A percentile compares a stretch with the other conserved stretches of the same genome.
phyloP scores from a whole-genome alignment of 2,113 vertebrate genomes.

The Sinocyclocheilus maitianheensis region DNA sequence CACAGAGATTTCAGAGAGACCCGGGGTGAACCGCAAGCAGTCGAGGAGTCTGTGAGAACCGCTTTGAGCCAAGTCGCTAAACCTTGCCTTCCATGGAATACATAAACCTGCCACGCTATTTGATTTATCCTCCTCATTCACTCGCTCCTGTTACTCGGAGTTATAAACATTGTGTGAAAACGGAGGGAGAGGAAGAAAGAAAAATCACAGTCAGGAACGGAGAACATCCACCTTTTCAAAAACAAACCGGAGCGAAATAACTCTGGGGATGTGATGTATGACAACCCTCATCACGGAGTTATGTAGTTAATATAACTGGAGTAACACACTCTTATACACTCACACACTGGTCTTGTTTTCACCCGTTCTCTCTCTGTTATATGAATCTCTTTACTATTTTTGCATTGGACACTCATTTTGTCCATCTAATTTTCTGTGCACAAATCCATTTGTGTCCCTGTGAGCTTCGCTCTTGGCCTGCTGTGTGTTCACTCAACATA shows the following conservation, averaged over 20 bases:
- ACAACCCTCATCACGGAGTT: slow-evolving; percentile 28
- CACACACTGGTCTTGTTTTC: background rate
- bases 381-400: background rate
- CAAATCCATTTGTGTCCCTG: background rate
- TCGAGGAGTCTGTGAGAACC: slow-evolving; percentile 41
- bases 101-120: slow-evolving; percentile 46
- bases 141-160: slow-evolving; percentile 25
- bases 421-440: background rate
- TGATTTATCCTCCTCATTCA: slow-evolving; percentile 51
- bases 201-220: slow-evolving; percentile 25
- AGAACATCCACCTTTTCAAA: slow-evolving; percentile 47
- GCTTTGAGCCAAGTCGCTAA: slow-evolving; percentile 38
- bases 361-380: background rate
- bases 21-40: slow-evolving; percentile 42
- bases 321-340: background rate
- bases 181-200: slow-evolving; percentile 20
- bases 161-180: slow-evolving; percentile 46
- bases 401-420: background rate
- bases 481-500: background rate
- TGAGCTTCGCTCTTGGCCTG: background rate
- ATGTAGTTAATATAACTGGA: slow-evolving; percentile 22
- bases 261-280: slow-evolving; percentile 31
- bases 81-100: slow-evolving; percentile 42
- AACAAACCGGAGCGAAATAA: slow-evolving; percentile 25
- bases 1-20: slow-evolving; percentile 37